These are phyloP conservation scores for Psettodes erumei DNA, from an alignment of 2,113 vertebrate species.

Conservation along the genomic window DNA sequence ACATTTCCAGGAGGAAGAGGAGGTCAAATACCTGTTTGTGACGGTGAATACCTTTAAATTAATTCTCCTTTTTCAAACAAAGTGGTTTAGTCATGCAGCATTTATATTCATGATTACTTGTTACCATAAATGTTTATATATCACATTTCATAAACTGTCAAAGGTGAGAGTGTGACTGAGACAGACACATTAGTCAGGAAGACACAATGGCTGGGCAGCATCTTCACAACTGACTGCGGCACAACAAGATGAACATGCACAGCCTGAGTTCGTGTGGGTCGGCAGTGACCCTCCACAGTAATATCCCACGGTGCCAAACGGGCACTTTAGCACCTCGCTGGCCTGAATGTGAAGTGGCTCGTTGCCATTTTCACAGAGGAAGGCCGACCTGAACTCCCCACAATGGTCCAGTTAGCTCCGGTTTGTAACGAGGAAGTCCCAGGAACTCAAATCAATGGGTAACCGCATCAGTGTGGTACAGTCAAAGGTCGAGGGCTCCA, in stretches of 20 bases:
- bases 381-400: slow-evolving; percentile 12
- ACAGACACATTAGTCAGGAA: too few species aligned
- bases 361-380: slow-evolving; percentile 28
- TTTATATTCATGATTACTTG: too few species aligned
- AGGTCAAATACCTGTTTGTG: background rate
- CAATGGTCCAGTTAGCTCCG: slow-evolving; percentile 23
- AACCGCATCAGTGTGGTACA: background rate
- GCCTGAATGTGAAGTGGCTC: slow-evolving; percentile 2
- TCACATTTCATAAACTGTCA: background rate
- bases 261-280: background rate
- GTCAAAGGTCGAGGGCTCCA: slow-evolving; percentile 4
- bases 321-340: background rate
- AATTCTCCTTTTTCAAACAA: too few species aligned
- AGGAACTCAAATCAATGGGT: slow-evolving; percentile 29
- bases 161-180: too few species aligned
- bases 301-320: background rate
- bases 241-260: background rate
- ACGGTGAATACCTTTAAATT: background rate
- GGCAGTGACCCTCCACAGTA: slow-evolving; percentile 11
- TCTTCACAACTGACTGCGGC: background rate
- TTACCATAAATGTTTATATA: background rate
- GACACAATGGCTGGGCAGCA: background rate
- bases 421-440: slow-evolving; percentile 20
- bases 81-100: too few species aligned
- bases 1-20: background rate